phyloP scores from a whole-genome alignment of 2,888 invertebrate genomes.

The Lomographa bimaculata region DNA sequence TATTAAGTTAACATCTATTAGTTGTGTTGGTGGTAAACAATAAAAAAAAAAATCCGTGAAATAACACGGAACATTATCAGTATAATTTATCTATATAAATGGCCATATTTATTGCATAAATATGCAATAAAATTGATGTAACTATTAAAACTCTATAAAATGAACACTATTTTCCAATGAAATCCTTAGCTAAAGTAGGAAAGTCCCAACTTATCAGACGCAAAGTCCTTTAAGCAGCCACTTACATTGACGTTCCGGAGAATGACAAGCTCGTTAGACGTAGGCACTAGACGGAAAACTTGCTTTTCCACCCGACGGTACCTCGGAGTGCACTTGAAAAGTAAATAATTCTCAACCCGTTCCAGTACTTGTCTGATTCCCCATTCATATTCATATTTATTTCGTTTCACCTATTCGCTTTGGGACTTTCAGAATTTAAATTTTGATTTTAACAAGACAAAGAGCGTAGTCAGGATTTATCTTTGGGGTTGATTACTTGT shows the following conservation, averaged over 20 bases:
- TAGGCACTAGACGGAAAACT: constrained; percentile 46
- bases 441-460: constrained; percentile 76
- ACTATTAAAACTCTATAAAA: no score
- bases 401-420: constrained; percentile 78
- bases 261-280: constrained; percentile 65
- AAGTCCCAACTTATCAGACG: constrained; percentile 19
- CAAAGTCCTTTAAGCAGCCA: constrained; percentile 30
- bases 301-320: constrained; percentile 56
- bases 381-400: constrained; percentile 84
- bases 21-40: no score
- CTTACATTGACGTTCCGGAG: constrained; percentile 48
- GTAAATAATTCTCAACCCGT: constrained; percentile 79
- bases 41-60: no score
- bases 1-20: no score
- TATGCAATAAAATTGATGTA: no score
- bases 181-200: no score
- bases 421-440: constrained; percentile 68
- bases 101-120: no score
- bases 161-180: no score
- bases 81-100: no score
- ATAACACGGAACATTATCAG: no score
- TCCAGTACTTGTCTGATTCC: constrained; percentile 72
- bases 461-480: constrained; percentile 11
- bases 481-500: background rate
- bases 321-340: constrained; percentile 68